These are phyloP conservation scores for Sipha flava DNA, from an alignment of 1,140 invertebrate genomes.

Conservation along the genomic window DNA sequence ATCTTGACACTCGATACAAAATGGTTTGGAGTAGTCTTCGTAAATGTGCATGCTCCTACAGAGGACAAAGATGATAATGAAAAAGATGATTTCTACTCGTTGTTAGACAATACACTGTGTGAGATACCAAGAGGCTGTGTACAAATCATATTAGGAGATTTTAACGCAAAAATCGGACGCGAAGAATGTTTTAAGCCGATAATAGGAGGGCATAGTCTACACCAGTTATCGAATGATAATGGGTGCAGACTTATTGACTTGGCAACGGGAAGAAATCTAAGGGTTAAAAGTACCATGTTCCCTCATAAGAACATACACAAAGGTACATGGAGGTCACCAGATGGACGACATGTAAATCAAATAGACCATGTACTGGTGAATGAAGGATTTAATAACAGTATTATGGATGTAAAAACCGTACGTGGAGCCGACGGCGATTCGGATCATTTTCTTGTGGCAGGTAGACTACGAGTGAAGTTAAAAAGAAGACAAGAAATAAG, in stretches of 20 bases:
- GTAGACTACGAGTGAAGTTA: conserved; percentile 32
- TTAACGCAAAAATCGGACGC: conserved; percentile 32
- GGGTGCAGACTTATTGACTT: too few species aligned
- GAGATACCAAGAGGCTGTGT: conserved; percentile 12
- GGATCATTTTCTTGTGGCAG: conserved; percentile 34
- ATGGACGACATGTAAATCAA: too few species aligned
- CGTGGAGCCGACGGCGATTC: too few species aligned
- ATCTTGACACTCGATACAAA: too few species aligned
- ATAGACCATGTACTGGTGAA: conserved; percentile 4
- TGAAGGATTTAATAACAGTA: too few species aligned
- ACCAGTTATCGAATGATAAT: conserved; percentile 37
- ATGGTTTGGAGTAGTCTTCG: too few species aligned
- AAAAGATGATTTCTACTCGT: not conserved
- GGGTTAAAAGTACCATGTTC: conserved; percentile 34
- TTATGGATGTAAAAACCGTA: conserved; percentile 36
- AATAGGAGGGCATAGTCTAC: conserved; percentile 41
- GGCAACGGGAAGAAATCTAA: conserved; percentile 34
- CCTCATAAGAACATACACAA: too few species aligned
- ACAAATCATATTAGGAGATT: conserved; percentile 33
- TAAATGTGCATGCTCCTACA: too few species aligned
- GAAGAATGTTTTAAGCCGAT: conserved; percentile 14
- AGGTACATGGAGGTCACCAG: too few species aligned
- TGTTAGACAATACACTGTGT: not conserved
- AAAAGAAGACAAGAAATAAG: conserved; percentile 35
- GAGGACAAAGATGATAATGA: too few species aligned